A percentile compares a stretch with the other conserved stretches of the same genome.
Conservation (phyloP, 2,888 invertebrate genomes). For the Ophion slaviceki region DNA sequence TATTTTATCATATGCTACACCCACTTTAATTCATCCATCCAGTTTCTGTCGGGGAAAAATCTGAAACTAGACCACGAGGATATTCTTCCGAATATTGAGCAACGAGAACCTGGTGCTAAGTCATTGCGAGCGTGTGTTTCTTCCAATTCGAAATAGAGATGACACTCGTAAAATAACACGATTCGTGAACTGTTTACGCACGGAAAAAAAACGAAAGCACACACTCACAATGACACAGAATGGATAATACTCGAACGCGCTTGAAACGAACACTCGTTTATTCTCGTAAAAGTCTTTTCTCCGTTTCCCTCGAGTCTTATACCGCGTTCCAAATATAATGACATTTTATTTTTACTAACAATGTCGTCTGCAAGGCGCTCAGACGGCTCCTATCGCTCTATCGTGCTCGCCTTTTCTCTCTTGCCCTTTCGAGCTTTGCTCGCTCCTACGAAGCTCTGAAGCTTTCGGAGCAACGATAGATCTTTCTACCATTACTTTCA, state of each 20-base stretch:
- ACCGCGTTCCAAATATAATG: conserved; percentile 77
- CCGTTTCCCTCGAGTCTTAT: conserved; percentile 63
- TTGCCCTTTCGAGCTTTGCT: conserved; percentile 19
- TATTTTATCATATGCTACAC: too few species aligned
- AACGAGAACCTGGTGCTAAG: too few species aligned
- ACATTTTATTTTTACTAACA: conserved; percentile 80
- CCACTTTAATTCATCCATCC: too few species aligned
- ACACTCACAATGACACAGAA: conserved; percentile 5
- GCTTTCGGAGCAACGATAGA: conserved; percentile 46
- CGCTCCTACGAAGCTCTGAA: conserved; percentile 35
- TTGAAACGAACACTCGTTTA: conserved; percentile 13
- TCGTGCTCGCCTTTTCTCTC: conserved; percentile 39
- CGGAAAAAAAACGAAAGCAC: conserved; percentile 3
- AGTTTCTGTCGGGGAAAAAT: too few species aligned
- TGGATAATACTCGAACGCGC: too few species aligned
- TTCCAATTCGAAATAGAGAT: neutral
- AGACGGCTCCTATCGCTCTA: conserved; percentile 45
- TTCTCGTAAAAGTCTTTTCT: conserved; percentile 39
- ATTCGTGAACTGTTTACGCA: conserved; percentile 4
- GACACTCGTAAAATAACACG: conserved; percentile 29
- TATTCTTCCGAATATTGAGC: too few species aligned
- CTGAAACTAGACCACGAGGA: too few species aligned
- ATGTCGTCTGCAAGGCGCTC: conserved; percentile 76
- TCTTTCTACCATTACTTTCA: conserved; percentile 52
- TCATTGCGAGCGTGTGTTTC: too few species aligned